A percentile compares a stretch with the other conserved stretches of the same genome.
Evolutionary conservation across 2,113 vertebrate species (phyloP).

Genomic region (Oryzias javanicus): DNA sequence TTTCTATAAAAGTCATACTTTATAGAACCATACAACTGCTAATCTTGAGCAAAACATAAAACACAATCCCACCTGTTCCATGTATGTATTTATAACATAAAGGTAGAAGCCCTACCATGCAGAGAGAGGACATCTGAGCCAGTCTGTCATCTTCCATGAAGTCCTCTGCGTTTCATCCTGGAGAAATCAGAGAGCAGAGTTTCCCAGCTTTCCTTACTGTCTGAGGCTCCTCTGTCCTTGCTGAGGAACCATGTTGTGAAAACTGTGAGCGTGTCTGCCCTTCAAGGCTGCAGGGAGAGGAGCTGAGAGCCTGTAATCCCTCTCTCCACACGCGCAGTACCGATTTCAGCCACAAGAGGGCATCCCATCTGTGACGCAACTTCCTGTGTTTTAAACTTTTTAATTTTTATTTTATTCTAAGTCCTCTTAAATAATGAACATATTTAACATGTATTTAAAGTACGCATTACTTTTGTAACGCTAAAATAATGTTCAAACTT

Average conservation of each 20-base stretch:
- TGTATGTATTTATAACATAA: neutral
- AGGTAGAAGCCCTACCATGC: conserved; percentile 40
- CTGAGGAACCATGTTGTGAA: conserved; percentile 44
- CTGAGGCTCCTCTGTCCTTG: conserved; percentile 35
- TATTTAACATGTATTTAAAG: too few species aligned
- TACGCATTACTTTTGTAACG: too few species aligned
- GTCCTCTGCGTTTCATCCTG: conserved; percentile 34
- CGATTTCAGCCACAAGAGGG: conserved; percentile 56
- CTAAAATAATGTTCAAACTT: too few species aligned
- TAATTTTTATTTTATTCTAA: too few species aligned
- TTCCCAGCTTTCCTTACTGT: conserved; percentile 27
- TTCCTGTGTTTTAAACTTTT: conserved; percentile 48
- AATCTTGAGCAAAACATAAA: conserved; percentile 2
- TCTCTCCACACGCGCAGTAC: conserved; percentile 28
- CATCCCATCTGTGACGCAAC: conserved; percentile 54
- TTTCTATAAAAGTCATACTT: neutral
- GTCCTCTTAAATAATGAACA: too few species aligned
- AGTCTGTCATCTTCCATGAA: conserved; percentile 39
- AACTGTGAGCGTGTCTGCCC: conserved; percentile 55
- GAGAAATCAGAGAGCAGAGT: conserved; percentile 22
- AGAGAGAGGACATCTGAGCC: conserved; percentile 2
- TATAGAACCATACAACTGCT: neutral
- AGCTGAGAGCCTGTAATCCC: conserved; percentile 28
- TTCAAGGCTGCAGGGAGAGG: conserved; percentile 51
- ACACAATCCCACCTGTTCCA: conserved; percentile 7